Evolutionary conservation across 2,888 invertebrate species (phyloP).

Genomic region (Habroteleia sp.): DNA sequence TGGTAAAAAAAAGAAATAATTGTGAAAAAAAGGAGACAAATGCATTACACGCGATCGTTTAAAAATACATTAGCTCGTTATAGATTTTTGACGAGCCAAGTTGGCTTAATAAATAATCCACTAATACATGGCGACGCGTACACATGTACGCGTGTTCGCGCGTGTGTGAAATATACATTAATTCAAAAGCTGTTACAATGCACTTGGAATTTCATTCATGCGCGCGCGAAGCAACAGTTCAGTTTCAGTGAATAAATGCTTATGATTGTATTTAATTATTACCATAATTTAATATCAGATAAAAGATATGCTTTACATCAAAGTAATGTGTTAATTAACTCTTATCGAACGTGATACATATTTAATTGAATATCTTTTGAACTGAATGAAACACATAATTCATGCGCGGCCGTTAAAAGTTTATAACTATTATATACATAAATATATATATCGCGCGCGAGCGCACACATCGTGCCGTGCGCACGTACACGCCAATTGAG

Average conservation of each 20-base stretch:
- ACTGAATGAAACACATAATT: constrained; percentile 43
- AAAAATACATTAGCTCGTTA: constrained; percentile 52
- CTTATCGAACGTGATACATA: constrained; percentile 59
- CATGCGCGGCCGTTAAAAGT: constrained; percentile 49
- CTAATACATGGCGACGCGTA: constrained; percentile 9
- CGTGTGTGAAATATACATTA: constrained; percentile 51
- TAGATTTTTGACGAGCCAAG: constrained; percentile 56
- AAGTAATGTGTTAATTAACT: constrained; percentile 60
- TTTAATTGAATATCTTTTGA: constrained; percentile 59
- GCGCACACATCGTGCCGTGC: background rate
- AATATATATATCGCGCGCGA: constrained; percentile 10
- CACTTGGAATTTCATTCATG: constrained; percentile 63
- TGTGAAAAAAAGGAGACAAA: constrained; percentile 4
- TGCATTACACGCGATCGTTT: constrained; percentile 22
- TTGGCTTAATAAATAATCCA: constrained; percentile 54
- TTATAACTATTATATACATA: constrained; percentile 51
- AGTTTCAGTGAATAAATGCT: constrained; percentile 61
- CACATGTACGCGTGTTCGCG: constrained; percentile 10
- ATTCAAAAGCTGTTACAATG: constrained; percentile 61
- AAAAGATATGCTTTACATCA: constrained; percentile 58
- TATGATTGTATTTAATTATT: constrained; percentile 62
- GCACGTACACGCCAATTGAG: constrained; percentile 43
- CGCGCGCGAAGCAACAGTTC: constrained; percentile 61
- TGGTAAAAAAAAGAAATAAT: no score
- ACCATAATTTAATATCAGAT: constrained; percentile 61